A percentile compares a stretch with the other conserved stretches of the same genome.
Conservation (phyloP, 1,140 invertebrate species). For the Cherax destructor region DNA sequence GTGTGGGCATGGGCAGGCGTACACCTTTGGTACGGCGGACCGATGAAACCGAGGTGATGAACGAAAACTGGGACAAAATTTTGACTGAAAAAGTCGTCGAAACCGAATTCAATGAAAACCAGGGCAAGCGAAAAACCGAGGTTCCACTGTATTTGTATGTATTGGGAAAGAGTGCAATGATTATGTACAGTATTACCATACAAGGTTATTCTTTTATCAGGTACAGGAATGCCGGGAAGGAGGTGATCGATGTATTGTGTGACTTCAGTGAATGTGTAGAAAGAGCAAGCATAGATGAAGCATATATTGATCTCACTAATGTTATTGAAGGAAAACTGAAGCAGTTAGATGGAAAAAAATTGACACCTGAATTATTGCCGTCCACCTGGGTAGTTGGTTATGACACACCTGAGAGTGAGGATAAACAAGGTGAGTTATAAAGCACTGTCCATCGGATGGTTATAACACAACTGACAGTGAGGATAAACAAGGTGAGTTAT, state of each 20-base stretch:
- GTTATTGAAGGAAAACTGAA: constrained; percentile 72
- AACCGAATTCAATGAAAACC: no score
- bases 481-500: constrained; percentile 8
- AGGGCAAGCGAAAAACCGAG: no score
- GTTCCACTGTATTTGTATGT: no score
- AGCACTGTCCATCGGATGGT: no score
- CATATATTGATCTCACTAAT: constrained; percentile 94
- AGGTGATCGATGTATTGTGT: constrained; percentile 92
- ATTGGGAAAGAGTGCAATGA: no score
- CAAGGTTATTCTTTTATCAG: constrained; percentile 75
- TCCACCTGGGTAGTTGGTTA: not conserved
- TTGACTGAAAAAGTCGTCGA: no score
- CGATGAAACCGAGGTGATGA: no score
- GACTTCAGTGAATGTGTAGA: constrained; percentile 86
- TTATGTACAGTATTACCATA: no score
- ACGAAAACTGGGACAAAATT: no score
- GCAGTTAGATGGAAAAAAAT: not conserved
- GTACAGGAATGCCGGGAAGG: constrained; percentile 92
- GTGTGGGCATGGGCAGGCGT: no score
- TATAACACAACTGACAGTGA: not conserved
- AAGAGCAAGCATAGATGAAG: constrained; percentile 96
- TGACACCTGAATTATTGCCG: not conserved
- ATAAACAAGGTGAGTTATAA: constrained; percentile 3
- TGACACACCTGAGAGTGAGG: not conserved
- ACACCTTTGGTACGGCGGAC: no score